Conservation (phyloP, 2,797 vertebrate species). For the Salarias fasciatus region DNA sequence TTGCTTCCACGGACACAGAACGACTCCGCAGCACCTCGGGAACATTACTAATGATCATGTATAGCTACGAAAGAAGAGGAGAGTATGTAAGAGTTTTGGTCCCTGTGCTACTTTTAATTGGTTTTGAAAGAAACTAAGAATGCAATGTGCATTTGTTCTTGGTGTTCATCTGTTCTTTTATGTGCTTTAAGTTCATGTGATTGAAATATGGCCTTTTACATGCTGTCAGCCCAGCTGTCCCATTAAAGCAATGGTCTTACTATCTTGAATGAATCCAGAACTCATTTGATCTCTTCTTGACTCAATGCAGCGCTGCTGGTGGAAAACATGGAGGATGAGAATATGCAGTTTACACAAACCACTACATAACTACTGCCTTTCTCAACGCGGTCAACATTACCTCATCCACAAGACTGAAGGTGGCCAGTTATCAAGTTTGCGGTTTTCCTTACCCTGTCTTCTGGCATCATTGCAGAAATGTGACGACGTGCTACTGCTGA, state of each 20-base stretch:
- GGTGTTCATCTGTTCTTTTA: slow-evolving; percentile 69
- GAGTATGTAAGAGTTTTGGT: slow-evolving; percentile 43
- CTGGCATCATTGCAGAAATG: no score
- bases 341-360: no score
- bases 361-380: no score
- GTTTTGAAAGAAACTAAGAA: slow-evolving; percentile 65
- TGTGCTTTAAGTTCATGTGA: slow-evolving; percentile 76
- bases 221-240: slow-evolving; percentile 75
- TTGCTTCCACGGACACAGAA: slow-evolving; percentile 44
- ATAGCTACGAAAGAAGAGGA: slow-evolving; percentile 44
- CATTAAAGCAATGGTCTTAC: slow-evolving; percentile 81
- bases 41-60: slow-evolving; percentile 53
- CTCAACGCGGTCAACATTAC: no score
- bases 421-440: no score
- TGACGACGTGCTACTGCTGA: no score
- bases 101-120: slow-evolving; percentile 53
- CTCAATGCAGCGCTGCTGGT: no score
- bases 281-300: slow-evolving; percentile 36
- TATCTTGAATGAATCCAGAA: slow-evolving; percentile 58
- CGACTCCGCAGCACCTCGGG: slow-evolving; percentile 45
- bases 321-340: no score
- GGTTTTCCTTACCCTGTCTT: no score
- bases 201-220: slow-evolving; percentile 81
- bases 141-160: slow-evolving; percentile 63
- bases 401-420: no score